phyloP scores from a whole-genome alignment of 2,113 vertebrate species.

The Bambusicola thoracicus region DNA sequence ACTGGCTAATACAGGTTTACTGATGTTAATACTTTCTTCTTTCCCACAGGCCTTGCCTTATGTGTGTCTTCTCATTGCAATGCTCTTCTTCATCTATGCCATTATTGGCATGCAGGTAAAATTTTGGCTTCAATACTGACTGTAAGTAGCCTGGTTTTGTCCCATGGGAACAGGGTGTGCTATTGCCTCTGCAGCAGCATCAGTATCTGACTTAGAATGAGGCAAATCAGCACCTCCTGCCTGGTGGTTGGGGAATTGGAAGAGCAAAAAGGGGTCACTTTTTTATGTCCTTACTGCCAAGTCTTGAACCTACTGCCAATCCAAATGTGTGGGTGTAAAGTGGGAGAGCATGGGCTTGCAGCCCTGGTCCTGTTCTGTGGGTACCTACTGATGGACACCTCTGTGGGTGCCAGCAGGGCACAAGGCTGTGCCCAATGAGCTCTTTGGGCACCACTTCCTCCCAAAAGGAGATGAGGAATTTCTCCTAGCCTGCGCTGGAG shows the following conservation, averaged over 20 bases:
- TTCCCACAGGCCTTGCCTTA: slow-evolving; percentile 91
- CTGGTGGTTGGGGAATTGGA: not conserved
- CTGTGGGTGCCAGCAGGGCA: not conserved
- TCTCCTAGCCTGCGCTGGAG: not conserved
- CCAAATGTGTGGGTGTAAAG: not conserved
- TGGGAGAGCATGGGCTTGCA: not conserved
- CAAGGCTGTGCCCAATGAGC: not conserved
- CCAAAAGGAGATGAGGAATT: not conserved
- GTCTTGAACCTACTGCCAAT: not conserved
- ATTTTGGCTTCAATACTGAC: not conserved
- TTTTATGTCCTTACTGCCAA: not conserved
- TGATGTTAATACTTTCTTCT: not conserved
- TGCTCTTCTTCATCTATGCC: slow-evolving; percentile 99
- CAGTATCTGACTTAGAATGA: not conserved
- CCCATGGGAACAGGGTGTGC: not conserved
- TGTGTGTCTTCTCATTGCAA: slow-evolving; percentile 95
- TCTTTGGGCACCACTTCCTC: not conserved
- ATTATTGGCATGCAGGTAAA: slow-evolving; percentile 98
- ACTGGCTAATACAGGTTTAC: fast-evolving
- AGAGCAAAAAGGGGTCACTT: not conserved
- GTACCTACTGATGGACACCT: not conserved
- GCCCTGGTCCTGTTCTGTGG: not conserved
- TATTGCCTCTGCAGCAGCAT: not conserved
- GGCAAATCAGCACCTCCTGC: not conserved
- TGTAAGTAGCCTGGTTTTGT: not conserved